Base-by-base conservation (phyloP, 2,797 vertebrate genomes). In the Schizothorax lantsangensis region DNA sequence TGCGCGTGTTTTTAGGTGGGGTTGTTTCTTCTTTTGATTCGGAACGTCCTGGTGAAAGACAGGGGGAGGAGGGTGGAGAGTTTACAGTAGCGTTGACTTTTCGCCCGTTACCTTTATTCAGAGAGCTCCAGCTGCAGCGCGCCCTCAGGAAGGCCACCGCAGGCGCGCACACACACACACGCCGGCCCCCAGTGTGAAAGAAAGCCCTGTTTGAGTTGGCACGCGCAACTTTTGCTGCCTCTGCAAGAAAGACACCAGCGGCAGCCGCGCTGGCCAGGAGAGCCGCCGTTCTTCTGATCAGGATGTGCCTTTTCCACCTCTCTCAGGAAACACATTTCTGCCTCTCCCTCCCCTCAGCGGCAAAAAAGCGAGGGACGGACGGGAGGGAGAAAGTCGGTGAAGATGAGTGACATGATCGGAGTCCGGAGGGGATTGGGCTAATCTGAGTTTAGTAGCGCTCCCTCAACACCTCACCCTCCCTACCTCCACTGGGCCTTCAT, bases 311-410 rank as follows among this genome's bases (percentile, higher is more conserved):
- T 97, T 96, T 96, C 97, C 97, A 97, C 96, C 96, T 97, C 97
- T 97, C 95, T 96, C 97, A 98, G 97, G 97, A 99, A 99, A 98
- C 97, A 98, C 97, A 98, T 98, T 97, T 98, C 91, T 95, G 95
- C 94, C 94, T 96, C 95, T 95, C 95, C 93, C 90, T 95, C 95
- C 89, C 92, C 91, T 93, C 90, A 43, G 84, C 85, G 91, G 89
- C 91, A 92, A 90, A 89, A 92, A 83, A 91, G 87, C 79, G 54
- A 85, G 57, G 78, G 66, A 52, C 47, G 87, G 5, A 74, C 82
- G 66, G 43, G n/a, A 62, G 38, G 71, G 86, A 81, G 79, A 52
- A 79, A 82, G 84, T 83, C 38, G 79, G 82, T 2, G 62, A 83
- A 66, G 77, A 84, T 87, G 87, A 90, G 80, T 88, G 88, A 86